Evolutionary conservation across 2,797 vertebrate species (phyloP), one percentile per base, ranked within the genome.

Genomic region (Sebastes taczanowskii): DNA sequence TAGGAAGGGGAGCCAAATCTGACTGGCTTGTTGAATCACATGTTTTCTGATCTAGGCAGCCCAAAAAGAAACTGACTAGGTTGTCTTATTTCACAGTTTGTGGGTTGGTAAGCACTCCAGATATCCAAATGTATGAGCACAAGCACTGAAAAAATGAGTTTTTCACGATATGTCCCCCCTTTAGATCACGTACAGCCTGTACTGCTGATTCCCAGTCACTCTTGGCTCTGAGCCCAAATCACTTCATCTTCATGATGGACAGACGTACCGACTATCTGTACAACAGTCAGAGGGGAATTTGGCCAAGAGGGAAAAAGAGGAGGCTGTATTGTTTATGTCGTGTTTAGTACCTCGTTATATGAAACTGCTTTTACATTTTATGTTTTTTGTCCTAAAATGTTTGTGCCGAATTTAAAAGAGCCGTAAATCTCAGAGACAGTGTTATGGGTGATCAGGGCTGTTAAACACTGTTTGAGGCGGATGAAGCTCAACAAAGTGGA

Each of bases 241-340:
- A 85, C 85, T 93, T 88, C 71, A 78, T 90, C 86, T 82, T 84
- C 76, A 71, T 69, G 87, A 86, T 78, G 77, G 83, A 86, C 83
- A 82, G 83, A 86, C 83, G 71, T 27, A 77, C 65, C 79, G 83
- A 77, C 72, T 69, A 82, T 77, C 78, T 71, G 71, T 55, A 7
- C 20, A 42, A 58, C 29, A 23, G 14, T 63, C 2, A 49, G 5
- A 75, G 55, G 25, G 49, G 27, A n/a, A 59, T 5, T 35, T 7
- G n/a, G 38, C 34, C 6, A n/a, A 11, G 25, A 56, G 3, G 7
- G 55, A 2, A 34, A 46, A 30, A 23, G 3, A 22, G 11, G 55
- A 61, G 73, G 52, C 56, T 78, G 68, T 38, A 68, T 65, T 71
- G 74, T 86, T 88, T 89, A 83, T 83, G 75, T 79, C 35, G 6